Conservation (phyloP, 2,888 invertebrate genomes). For the Nomada fabriciana region DNA sequence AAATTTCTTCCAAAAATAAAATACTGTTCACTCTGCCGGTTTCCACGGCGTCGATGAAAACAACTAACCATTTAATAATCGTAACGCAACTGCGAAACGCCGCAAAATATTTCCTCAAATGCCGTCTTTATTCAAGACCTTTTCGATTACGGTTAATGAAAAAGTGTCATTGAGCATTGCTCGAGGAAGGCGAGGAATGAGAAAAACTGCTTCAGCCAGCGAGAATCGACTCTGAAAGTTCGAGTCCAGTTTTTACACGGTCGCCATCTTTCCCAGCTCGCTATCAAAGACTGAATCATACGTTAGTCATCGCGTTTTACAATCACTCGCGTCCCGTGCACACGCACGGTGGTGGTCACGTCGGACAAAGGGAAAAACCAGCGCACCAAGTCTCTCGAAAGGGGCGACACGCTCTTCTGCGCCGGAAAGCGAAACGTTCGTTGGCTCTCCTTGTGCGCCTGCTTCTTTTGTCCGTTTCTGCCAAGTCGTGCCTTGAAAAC, state of each 20-base stretch:
- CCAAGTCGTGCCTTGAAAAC: conserved; percentile 44
- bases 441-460: conserved; percentile 47
- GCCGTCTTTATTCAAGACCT: too few species aligned
- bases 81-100: too few species aligned
- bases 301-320: conserved; percentile 63
- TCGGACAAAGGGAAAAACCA: conserved; percentile 58
- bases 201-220: conserved; percentile 16
- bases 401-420: conserved; percentile 80
- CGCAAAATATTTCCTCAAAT: too few species aligned
- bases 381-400: conserved; percentile 55
- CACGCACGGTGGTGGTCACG: conserved; percentile 51
- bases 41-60: too few species aligned
- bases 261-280: conserved; percentile 48
- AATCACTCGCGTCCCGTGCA: conserved; percentile 38
- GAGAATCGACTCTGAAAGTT: conserved; percentile 46
- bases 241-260: conserved; percentile 42
- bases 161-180: conserved; percentile 33
- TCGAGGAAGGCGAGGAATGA: conserved; percentile 29
- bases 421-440: conserved; percentile 80
- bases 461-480: conserved; percentile 50
- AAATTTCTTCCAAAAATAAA: too few species aligned
- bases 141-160: background rate
- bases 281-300: conserved; percentile 61
- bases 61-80: too few species aligned
- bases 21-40: too few species aligned